Base-by-base conservation (phyloP, 2,113 vertebrate genomes). In the Oncorhynchus masou region DNA sequence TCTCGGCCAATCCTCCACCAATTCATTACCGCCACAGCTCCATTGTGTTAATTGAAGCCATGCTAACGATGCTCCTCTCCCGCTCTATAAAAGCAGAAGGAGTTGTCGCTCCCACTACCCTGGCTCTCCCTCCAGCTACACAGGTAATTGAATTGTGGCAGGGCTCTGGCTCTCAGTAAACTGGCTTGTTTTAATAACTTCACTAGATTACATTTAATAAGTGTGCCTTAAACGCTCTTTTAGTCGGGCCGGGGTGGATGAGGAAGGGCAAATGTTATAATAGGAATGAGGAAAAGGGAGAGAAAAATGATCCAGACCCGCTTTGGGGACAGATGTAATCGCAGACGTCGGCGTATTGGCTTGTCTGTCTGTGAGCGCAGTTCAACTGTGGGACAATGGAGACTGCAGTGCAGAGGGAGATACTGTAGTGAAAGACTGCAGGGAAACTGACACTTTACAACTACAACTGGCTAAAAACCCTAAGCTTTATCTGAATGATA, bases 141-240 rank as follows among this genome's bases (percentile, higher is more conserved):
- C 87, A 93, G 90, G 92, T 94, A 94, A 94, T 94, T 93, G 92
- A 94, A 94, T 93, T 93, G 91, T 91, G 90, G 90, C 90, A 88
- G 89, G 84, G 91, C 92, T 45, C 8, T 45, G 8, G 39, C 39
- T 91, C 51, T 54, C 51, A 3, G 87, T 90, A 90, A 92, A 85
- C 90, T 91, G 91, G 87, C 91, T 93, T 93, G 91, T 94, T 94
- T 94, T 94, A 94, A 94, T 94, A 94, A 94, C 93, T 93, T 92
- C 90, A 90, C 90, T 88, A 90, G 92, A 93, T 94, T 93, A 92
- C 91, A 91, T 92, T 93, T 91, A 93, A 94, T 93, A 93, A 91
- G 88, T 92, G 91, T 81, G 88, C 90, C 87, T 91, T 92, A 91
- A 93, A 93, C 84, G 89, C 81, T 89, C 85, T 90, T 92, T 87